Evolutionary conservation across 2,113 vertebrate genomes (phyloP).

Genomic region (Cygnus atratus): DNA sequence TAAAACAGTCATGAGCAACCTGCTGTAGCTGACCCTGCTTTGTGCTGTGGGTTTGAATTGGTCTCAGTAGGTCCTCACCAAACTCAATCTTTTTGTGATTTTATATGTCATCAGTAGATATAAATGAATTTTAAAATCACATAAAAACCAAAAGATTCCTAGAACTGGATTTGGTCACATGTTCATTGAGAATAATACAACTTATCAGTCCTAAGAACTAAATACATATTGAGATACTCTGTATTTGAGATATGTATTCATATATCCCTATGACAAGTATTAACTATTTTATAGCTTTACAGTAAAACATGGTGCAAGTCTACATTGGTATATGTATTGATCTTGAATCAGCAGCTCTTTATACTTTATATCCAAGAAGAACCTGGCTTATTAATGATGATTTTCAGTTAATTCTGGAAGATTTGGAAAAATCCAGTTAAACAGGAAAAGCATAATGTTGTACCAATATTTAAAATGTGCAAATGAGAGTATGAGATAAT

Average conservation of each 20-base stretch:
- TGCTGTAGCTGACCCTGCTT: not conserved
- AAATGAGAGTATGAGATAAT: not conserved
- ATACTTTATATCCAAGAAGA: not conserved
- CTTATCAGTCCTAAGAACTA: not conserved
- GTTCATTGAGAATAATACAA: not conserved
- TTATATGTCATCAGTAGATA: not conserved
- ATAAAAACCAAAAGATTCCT: not conserved
- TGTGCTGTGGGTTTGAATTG: not conserved
- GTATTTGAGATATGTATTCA: not conserved
- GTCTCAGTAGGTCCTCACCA: not conserved
- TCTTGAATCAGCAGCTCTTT: not conserved
- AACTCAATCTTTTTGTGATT: not conserved
- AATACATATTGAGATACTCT: not conserved
- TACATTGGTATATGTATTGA: not conserved
- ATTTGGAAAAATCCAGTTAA: not conserved
- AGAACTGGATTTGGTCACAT: not conserved
- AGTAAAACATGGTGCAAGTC: not conserved
- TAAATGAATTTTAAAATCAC: not conserved
- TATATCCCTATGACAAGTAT: not conserved
- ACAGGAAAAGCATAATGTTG: not conserved
- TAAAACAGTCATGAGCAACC: not conserved
- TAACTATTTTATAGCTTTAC: not conserved
- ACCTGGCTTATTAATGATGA: not conserved
- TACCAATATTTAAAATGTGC: not conserved
- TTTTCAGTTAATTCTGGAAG: not conserved